These are phyloP conservation scores for Propithecus perrieri DNA, from an alignment of 2,797 vertebrate genomes.

Conservation along the genomic window DNA sequence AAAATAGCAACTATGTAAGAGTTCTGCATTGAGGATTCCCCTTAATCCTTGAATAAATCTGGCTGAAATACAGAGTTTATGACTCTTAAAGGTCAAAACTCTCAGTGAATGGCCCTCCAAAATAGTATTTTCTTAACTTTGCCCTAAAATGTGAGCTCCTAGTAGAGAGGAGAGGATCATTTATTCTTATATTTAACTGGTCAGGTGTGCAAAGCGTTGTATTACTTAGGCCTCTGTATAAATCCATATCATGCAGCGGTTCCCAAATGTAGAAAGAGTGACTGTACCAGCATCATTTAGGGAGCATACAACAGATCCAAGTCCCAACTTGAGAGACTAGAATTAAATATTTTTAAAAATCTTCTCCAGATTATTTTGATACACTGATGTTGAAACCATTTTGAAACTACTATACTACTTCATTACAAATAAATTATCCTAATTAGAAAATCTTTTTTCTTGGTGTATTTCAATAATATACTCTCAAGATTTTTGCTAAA, in stretches of 20 bases:
- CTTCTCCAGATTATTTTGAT: background rate
- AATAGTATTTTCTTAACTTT: background rate
- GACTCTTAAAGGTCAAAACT: background rate
- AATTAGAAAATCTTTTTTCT: background rate
- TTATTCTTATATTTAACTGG: background rate
- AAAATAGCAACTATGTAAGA: background rate
- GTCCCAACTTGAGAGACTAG: background rate
- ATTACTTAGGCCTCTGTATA: background rate
- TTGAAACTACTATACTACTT: background rate
- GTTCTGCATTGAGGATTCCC: background rate
- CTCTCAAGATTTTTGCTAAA: background rate
- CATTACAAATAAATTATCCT: background rate
- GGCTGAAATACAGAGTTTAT: background rate
- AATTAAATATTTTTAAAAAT: background rate
- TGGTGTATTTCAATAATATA: background rate
- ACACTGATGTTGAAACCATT: background rate
- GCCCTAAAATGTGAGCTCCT: background rate
- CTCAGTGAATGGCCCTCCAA: background rate
- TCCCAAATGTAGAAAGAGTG: background rate
- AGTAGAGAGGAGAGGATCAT: background rate
- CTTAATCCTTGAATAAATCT: background rate
- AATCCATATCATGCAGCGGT: background rate
- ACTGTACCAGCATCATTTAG: background rate
- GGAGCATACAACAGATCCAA: background rate
- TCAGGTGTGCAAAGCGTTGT: background rate